phyloP scores from a whole-genome alignment of 2,113 vertebrate genomes.

The Sturnus vulgaris region DNA sequence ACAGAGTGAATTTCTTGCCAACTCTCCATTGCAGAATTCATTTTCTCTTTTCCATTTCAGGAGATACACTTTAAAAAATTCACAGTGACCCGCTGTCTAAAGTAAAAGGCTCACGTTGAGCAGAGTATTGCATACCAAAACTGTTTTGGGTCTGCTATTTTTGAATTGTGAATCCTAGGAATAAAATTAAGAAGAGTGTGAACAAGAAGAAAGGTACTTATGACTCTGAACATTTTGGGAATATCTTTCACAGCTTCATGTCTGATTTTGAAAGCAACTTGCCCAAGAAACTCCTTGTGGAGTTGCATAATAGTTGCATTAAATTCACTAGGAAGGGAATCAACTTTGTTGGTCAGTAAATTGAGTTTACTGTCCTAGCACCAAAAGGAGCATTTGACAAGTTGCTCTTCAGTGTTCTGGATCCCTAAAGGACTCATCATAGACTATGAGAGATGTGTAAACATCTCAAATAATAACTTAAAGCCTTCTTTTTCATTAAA shows the following conservation, averaged over 20 bases:
- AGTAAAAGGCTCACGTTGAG: background rate
- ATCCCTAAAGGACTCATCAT: background rate
- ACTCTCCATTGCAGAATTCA: background rate
- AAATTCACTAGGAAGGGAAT: background rate
- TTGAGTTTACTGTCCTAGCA: background rate
- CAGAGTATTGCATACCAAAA: background rate
- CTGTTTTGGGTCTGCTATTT: background rate
- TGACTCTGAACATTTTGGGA: background rate
- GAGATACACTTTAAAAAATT: background rate
- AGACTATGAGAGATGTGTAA: background rate
- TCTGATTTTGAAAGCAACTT: background rate
- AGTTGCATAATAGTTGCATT: background rate
- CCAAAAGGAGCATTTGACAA: background rate
- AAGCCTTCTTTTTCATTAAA: background rate
- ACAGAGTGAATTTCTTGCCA: background rate
- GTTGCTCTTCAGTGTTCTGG: background rate
- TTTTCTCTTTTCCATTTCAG: background rate
- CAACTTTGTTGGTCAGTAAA: background rate
- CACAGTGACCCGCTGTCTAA: background rate
- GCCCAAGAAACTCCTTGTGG: background rate
- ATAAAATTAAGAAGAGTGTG: background rate
- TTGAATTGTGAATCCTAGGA: background rate
- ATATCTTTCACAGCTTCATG: background rate
- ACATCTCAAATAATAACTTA: background rate
- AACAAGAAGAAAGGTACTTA: background rate